These are phyloP conservation scores for Corbicula japonica DNA, from an alignment of 2,888 invertebrate species.

Conservation along the genomic window DNA sequence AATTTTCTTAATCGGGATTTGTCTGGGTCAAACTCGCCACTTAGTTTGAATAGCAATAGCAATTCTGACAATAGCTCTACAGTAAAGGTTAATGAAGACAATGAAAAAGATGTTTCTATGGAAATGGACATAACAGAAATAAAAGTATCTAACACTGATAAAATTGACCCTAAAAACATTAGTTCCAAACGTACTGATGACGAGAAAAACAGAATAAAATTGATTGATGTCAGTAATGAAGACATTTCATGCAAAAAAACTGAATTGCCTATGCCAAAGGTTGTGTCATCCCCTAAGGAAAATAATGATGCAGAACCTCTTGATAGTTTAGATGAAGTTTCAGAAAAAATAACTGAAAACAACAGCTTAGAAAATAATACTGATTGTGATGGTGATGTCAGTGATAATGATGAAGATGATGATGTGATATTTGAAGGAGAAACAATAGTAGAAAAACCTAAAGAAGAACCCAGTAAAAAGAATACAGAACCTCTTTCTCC, in stretches of 20 bases:
- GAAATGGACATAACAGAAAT: neutral
- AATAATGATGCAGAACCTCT: neutral
- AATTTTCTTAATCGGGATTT: conserved; percentile 10
- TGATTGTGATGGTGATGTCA: neutral
- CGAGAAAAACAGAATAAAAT: too few relatives aligned
- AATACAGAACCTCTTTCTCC: neutral
- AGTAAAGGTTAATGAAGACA: neutral
- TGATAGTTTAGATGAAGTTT: neutral
- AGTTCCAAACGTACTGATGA: too few relatives aligned
- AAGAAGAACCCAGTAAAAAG: neutral
- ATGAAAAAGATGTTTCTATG: neutral
- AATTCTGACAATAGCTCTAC: neutral
- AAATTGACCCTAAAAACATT: too few relatives aligned
- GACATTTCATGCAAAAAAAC: too few relatives aligned
- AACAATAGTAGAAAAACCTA: conserved; percentile 7
- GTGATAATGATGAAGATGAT: conserved; percentile 50
- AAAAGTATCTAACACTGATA: too few relatives aligned
- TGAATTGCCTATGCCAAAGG: too few relatives aligned
- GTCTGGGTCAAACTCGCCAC: conserved; percentile 21
- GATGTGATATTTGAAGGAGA: conserved; percentile 55
- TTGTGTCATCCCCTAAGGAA: too few relatives aligned
- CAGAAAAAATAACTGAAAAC: neutral
- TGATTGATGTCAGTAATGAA: too few relatives aligned
- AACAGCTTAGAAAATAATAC: neutral
- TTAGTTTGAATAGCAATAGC: neutral